These are phyloP conservation scores for Aphidius gifuensis DNA, from an alignment of 1,140 invertebrate species.

Conservation along the genomic window DNA sequence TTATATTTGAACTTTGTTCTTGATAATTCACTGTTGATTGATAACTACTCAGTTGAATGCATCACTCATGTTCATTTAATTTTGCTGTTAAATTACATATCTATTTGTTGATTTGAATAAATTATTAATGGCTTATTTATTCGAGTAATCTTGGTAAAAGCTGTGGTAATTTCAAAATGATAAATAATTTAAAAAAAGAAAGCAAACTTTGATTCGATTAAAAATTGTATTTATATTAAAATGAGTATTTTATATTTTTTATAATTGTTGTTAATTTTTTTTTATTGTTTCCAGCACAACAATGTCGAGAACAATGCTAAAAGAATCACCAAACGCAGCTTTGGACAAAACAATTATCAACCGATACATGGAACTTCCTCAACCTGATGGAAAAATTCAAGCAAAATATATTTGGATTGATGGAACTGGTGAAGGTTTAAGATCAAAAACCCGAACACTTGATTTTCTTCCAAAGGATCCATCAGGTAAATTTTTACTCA, in stretches of 20 bases:
- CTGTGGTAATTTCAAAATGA: too few relatives aligned
- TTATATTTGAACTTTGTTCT: too few relatives aligned
- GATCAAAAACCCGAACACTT: constrained; percentile 86
- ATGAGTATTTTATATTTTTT: background rate
- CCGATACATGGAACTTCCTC: constrained; percentile 71
- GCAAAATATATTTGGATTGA: constrained; percentile 96
- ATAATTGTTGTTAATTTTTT: background rate
- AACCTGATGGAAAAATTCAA: constrained; percentile 74
- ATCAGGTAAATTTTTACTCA: constrained; percentile 56
- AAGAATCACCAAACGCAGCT: constrained; percentile 68
- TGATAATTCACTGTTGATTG: too few relatives aligned
- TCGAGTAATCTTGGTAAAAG: too few relatives aligned
- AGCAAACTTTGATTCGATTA: too few relatives aligned
- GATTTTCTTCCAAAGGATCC: constrained; percentile 72
- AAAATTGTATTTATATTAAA: too few relatives aligned
- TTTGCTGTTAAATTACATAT: too few relatives aligned
- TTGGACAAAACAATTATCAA: constrained; percentile 72
- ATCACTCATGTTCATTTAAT: too few relatives aligned
- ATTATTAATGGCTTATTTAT: too few relatives aligned
- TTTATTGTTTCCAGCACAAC: constrained; percentile 31
- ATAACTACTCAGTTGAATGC: too few relatives aligned
- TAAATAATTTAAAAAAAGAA: too few relatives aligned
- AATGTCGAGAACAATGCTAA: constrained; percentile 57
- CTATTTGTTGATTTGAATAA: too few relatives aligned
- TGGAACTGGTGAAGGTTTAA: constrained; percentile 82